Percentiles rank a stretch among this genome's conserved stretches.
These are phyloP conservation scores for Lapara coniferarum DNA, from an alignment of 2,888 invertebrate genomes.

Conservation along the genomic window DNA sequence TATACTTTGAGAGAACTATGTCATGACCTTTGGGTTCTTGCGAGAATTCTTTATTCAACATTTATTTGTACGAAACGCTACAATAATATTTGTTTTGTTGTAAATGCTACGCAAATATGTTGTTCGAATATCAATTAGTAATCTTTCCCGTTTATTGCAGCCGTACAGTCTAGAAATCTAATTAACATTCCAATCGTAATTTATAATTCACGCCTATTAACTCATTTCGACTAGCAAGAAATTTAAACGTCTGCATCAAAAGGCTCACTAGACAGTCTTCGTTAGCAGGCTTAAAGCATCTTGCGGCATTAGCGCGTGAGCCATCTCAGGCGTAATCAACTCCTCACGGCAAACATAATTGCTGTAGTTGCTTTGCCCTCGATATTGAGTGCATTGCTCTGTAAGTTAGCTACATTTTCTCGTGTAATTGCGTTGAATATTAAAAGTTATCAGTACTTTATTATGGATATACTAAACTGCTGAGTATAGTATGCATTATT, in stretches of 20 bases:
- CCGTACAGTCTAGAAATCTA: neutral
- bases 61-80: too few relatives aligned
- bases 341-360: conserved; percentile 5
- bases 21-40: neutral
- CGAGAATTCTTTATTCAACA: neutral
- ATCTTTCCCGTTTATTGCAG: neutral
- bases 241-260: conserved; percentile 12
- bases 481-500: too few relatives aligned
- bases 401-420: neutral
- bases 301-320: neutral
- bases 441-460: too few relatives aligned
- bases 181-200: neutral
- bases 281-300: conserved; percentile 1
- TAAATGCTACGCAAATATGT: too few relatives aligned
- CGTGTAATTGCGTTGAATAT: neutral
- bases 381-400: neutral
- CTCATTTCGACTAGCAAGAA: neutral
- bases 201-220: neutral
- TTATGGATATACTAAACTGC: too few relatives aligned
- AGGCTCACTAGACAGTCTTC: conserved; percentile 12
- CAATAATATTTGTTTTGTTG: neutral
- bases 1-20: too few relatives aligned
- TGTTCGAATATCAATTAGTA: too few relatives aligned
- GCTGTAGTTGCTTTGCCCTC: neutral
- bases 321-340: neutral